phyloP scores from a whole-genome alignment of 2,113 vertebrate species.

The Psophia crepitans region DNA sequence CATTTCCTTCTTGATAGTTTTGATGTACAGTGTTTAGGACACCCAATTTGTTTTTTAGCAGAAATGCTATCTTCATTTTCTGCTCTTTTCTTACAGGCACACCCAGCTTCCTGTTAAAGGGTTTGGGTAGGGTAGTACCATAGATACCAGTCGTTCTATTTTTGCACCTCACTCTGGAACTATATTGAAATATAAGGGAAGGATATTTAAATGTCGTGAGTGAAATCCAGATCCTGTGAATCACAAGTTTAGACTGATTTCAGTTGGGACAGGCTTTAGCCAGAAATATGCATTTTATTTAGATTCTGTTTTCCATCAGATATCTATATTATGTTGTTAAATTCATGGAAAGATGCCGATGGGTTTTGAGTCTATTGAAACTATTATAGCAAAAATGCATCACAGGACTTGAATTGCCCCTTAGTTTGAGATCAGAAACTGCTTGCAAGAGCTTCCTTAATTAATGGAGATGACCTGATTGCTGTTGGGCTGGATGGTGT shows the following conservation, averaged over 20 bases:
- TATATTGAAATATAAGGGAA: not conserved
- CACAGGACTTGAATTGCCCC: not conserved
- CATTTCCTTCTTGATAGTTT: not conserved
- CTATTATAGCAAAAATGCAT: not conserved
- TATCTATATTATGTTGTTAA: not conserved
- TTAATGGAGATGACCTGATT: not conserved
- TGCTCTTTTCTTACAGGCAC: not conserved
- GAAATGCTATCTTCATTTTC: not conserved
- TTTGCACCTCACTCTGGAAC: not conserved
- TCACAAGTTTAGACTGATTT: not conserved
- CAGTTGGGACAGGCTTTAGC: not conserved
- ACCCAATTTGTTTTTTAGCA: not conserved
- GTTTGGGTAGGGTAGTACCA: not conserved
- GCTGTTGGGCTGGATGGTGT: not conserved
- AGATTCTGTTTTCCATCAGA: slow-evolving; percentile 15
- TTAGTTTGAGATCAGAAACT: not conserved
- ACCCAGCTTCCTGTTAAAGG: not conserved
- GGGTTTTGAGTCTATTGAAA: not conserved
- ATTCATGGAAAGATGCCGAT: not conserved
- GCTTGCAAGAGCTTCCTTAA: not conserved
- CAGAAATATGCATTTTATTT: slow-evolving; percentile 38
- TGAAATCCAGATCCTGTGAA: not conserved
- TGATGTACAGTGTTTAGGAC: not conserved
- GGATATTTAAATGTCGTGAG: not conserved
- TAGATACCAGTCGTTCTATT: not conserved